Percentiles rank a stretch among this genome's conserved stretches.
These are phyloP conservation scores for Drosophila rellima DNA, from an alignment of 2,888 invertebrate species.

Conservation along the genomic window DNA sequence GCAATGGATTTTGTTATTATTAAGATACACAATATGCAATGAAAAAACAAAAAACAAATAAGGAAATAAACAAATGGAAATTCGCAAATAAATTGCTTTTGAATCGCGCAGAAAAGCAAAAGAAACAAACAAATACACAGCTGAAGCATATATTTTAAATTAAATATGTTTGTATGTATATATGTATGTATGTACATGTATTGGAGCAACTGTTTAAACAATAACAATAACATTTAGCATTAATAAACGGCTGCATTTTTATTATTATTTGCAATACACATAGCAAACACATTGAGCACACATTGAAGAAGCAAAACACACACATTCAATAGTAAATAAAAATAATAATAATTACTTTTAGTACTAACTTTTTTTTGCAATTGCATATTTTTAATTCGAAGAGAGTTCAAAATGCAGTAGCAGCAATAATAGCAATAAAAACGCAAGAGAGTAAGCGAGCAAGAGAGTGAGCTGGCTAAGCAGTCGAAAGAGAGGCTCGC, in stretches of 20 bases:
- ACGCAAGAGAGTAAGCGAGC: slow-evolving; percentile 15
- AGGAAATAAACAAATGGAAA: slow-evolving; percentile 4
- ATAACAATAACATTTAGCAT: slow-evolving; percentile 35
- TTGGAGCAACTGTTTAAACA: slow-evolving; percentile 29
- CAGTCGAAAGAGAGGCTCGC: slow-evolving; percentile 30
- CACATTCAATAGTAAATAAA: slow-evolving; percentile 14
- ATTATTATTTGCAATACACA: slow-evolving; percentile 10
- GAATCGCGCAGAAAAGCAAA: neutral
- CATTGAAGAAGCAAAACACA: slow-evolving; percentile 23
- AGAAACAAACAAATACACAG: slow-evolving; percentile 3
- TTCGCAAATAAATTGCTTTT: neutral
- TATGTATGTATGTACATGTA: slow-evolving; percentile 1
- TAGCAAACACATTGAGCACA: slow-evolving; percentile 8
- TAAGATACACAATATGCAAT: neutral
- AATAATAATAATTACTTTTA: slow-evolving; percentile 31
- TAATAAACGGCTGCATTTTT: slow-evolving; percentile 32
- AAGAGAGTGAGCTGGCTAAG: slow-evolving; percentile 33
- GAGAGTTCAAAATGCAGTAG: slow-evolving; percentile 29
- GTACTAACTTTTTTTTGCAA: slow-evolving; percentile 50
- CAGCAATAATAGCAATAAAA: slow-evolving; percentile 18
- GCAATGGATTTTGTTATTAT: slow-evolving; percentile 7
- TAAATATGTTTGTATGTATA: neutral
- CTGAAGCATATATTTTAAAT: neutral
- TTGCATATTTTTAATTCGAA: slow-evolving; percentile 42
- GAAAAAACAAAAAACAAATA: slow-evolving; percentile 7